phyloP scores from a whole-genome alignment of 2,113 vertebrate species.

The Zosterops lateralis region DNA sequence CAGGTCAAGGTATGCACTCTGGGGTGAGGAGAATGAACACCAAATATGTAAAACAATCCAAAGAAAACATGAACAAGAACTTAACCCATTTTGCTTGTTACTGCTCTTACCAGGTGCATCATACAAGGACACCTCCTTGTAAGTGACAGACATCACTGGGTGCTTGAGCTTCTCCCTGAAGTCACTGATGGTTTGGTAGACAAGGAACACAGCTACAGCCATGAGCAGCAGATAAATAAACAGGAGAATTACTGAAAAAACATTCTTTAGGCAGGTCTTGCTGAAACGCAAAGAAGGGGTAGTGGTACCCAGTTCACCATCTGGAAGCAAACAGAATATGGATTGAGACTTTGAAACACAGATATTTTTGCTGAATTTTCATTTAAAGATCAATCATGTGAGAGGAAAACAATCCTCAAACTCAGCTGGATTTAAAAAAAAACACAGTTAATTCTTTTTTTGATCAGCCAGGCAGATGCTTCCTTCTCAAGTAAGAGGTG shows the following conservation, averaged over 20 bases:
- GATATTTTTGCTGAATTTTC: background rate
- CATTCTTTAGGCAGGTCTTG: slow-evolving; percentile 91
- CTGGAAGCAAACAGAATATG: slow-evolving; percentile 64
- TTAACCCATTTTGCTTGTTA: background rate
- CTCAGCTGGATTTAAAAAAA: background rate
- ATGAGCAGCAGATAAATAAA: slow-evolving; percentile 93
- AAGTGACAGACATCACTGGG: slow-evolving; percentile 95
- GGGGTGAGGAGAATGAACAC: background rate
- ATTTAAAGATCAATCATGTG: background rate
- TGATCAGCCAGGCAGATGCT: background rate
- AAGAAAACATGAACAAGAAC: background rate
- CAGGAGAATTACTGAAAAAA: slow-evolving; percentile 90
- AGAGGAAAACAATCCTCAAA: background rate
- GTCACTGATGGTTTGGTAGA: slow-evolving; percentile 95
- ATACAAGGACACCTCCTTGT: slow-evolving; percentile 91
- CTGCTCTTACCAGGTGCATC: slow-evolving; percentile 83
- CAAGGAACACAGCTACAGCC: slow-evolving; percentile 88
- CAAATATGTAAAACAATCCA: background rate
- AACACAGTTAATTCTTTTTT: background rate
- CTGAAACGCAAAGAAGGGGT: slow-evolving; percentile 78
- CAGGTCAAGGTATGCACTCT: background rate
- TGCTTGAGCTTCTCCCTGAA: slow-evolving; percentile 91
- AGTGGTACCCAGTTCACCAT: slow-evolving; percentile 68
- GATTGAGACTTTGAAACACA: background rate
- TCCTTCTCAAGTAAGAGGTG: background rate